A percentile compares a stretch with the other conserved stretches of the same genome.
phyloP scores from a whole-genome alignment of 2,888 invertebrate genomes.

The Baccha elongata region DNA sequence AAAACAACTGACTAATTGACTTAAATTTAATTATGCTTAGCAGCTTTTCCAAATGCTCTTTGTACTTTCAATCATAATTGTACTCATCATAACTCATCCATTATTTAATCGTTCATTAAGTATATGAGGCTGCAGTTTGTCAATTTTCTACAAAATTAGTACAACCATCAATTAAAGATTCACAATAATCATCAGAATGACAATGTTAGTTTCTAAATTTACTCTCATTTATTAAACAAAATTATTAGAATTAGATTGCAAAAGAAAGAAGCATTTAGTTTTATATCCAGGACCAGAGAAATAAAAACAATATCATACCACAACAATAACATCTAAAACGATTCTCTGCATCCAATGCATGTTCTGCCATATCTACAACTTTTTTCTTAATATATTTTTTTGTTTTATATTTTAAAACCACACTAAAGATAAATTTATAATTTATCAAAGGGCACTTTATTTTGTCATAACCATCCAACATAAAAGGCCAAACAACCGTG shows the following conservation, averaged over 20 bases:
- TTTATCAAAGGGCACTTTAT: not conserved
- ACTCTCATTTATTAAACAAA: not conserved
- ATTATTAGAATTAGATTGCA: too few species aligned
- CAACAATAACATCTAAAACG: conserved; percentile 67
- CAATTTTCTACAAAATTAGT: not conserved
- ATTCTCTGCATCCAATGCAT: conserved; percentile 35
- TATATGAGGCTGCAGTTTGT: not conserved
- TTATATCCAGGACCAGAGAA: not conserved
- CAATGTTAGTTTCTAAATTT: not conserved
- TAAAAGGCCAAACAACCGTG: conserved; percentile 8
- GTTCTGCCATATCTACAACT: conserved; percentile 23
- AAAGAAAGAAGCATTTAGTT: not conserved
- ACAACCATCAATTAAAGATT: conserved; percentile 4
- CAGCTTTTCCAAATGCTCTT: too few species aligned
- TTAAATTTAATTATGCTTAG: too few species aligned
- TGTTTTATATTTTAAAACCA: not conserved
- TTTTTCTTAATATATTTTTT: not conserved
- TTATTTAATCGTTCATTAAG: too few species aligned
- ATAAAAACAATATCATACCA: conserved; percentile 40
- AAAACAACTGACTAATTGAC: too few species aligned
- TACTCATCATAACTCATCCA: too few species aligned
- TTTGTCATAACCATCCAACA: conserved; percentile 3
- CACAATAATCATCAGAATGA: not conserved
- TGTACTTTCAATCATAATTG: too few species aligned
- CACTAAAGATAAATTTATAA: not conserved